Evolutionary conservation across 92 coral and sea anemone species (phyloP).

Genomic region (Epizoanthus rinbou): DNA sequence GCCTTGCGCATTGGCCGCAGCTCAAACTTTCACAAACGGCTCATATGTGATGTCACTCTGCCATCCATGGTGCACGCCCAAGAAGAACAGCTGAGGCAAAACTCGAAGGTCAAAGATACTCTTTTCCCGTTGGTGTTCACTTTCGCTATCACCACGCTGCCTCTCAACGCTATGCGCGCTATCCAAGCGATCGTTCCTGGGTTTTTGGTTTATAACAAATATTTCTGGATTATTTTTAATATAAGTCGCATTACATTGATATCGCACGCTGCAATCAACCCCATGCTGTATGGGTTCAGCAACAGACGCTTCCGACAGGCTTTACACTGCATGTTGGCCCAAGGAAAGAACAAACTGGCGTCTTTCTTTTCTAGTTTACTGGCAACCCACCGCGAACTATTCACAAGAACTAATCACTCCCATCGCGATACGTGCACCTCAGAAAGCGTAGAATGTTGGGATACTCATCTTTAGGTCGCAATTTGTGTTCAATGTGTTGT

Average conservation of each 20-base stretch:
- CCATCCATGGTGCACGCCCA: slow-evolving; percentile 8
- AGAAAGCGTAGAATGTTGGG: slow-evolving; percentile 17
- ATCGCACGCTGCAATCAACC: slow-evolving; percentile 36
- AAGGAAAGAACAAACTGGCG: neutral
- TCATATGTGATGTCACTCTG: neutral
- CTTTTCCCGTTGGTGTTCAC: slow-evolving; percentile 17
- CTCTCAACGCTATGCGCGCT: slow-evolving; percentile 30
- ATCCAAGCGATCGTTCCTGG: neutral
- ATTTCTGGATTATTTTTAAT: slow-evolving; percentile 4
- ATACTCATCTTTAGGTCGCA: slow-evolving; percentile 10
- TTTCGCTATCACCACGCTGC: slow-evolving; percentile 8
- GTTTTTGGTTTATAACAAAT: neutral
- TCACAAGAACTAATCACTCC: neutral
- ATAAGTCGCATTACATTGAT: slow-evolving; percentile 32
- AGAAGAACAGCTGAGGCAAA: slow-evolving; percentile 8
- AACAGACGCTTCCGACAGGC: slow-evolving; percentile 38
- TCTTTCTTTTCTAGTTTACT: neutral
- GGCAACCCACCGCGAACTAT: neutral
- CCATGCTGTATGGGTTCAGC: slow-evolving; percentile 18
- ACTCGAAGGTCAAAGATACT: slow-evolving; percentile 26
- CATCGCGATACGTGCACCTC: neutral
- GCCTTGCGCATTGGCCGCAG: slow-evolving; percentile 22
- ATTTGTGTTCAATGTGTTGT: no score
- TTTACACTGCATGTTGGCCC: slow-evolving; percentile 1
- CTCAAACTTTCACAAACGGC: slow-evolving; percentile 19